Base-by-base conservation (phyloP, 92 coral and sea anemone genomes). In the Porites cylindrica region DNA sequence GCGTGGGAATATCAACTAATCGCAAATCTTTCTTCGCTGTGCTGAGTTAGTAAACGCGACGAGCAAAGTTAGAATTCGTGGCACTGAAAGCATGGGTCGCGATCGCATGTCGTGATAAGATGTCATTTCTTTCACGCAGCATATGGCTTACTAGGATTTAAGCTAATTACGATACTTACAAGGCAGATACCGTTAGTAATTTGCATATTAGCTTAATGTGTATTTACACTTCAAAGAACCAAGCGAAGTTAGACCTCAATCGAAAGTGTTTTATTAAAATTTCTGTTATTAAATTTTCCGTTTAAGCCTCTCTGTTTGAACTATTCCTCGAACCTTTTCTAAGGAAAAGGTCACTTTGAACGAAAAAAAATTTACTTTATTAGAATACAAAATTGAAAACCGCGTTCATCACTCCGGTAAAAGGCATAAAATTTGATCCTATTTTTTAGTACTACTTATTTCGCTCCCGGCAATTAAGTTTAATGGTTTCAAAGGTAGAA, bases 141-240 rank as follows among this genome's bases (percentile, higher is more conserved):
- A 83, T 43, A 83, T 83, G 87, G 87, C 87, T 74, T 75, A 64
- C 87, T 83, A 21, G 60, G 87, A 83, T 72, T 75, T 64, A 52
- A 83, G 72, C 63, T 83, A 83, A 83, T 83, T 73, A 83, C 50
- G 59, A 54, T 62, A 59, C 81, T 73, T 83, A 74, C 63, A 83
- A 65, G 81, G 71, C 8, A 72, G 80, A 74, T 83, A 83, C 87
- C 80, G 80, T 83, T 83, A 83, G 60, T 52, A 74, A 83, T 83
- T 83, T 83, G 87, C 87, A 83, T 83, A 83, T 60, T 75, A 75
- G 60, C 63, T 26, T 62, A 70, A 75, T 24, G 74, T 19, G 87
- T 83, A 83, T 83, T 83, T 83, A 75, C 87, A 83, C 87, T 83
- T 83, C 87, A 83, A 83, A 83, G 87, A 32, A 19, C 73, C n/a